Base-by-base conservation (phyloP, 1,140 invertebrate species). In the Drosophila ohnishii region DNA sequence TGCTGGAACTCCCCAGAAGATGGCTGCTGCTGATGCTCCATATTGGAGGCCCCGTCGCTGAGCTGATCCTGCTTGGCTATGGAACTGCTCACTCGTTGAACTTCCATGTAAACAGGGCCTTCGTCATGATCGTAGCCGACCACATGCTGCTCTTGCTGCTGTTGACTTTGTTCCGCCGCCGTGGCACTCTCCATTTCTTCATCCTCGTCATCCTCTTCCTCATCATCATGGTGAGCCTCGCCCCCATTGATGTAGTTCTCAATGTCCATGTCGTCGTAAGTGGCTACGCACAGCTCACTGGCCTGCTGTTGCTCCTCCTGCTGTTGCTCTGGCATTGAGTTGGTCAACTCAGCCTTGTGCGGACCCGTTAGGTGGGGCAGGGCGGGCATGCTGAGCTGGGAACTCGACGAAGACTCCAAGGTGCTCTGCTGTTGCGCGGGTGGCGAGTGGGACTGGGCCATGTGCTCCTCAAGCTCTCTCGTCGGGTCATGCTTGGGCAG, bases 241-340 rank as follows among this genome's bases (percentile, higher is more conserved):
- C 90, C 90, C 8, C 90, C 90, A 44, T 90, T 91, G 11, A 91
- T 91, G 39, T 88, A 91, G 60, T 88, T 85, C 42, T 90, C 86
- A 25, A 91, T 91, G 45, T 91, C 90, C 90, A 91, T 91, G 34
- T 90, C 90, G 60, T 91, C 86, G 53, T 91, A 91, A 14, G 51
- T 75, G n/a, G 81, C 69, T 48, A 80, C 89, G 63, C 76, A 82
- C 32, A 83, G 53, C 35, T 84, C 84, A 19, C 57, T 84, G 4
- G 87, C 58, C 25, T 88, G 73, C 35, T 79, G 44, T 37, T 74
- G 73, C 5, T 80, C 77, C 28, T 75, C 65, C 6, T 85, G 71
- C 8, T 84, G 59, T 28, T 84, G 75, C 8, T 75, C 60, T 30
- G 78, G 63, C n/a, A 53, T 35, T 35, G 51, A 57, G 67, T 25